Base-by-base conservation (phyloP, 1,140 invertebrate genomes). In the Phocides pigmalion region DNA sequence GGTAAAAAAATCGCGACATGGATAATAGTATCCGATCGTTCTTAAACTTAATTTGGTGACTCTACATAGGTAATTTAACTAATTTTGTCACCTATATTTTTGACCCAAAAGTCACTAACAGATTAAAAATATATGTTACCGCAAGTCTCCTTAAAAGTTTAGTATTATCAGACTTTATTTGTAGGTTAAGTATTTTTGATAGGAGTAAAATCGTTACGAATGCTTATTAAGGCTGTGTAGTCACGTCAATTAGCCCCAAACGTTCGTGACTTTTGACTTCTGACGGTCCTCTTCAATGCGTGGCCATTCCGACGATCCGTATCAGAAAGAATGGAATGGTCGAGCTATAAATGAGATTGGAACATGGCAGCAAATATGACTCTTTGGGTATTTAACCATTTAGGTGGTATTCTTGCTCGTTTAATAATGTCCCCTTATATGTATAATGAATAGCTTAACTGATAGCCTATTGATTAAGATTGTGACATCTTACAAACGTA, bases 191-290 rank as follows among this genome's bases (percentile, higher is more conserved):
- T 85, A 85, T 87, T 86, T 87, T 82, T 83, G 83, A 85, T 85
- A 87, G 66, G 58, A 78, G 71, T 80, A 76, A 80, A 84, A 83
- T 85, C 74, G 80, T 79, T 84, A 80, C 77, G 75, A 82, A 81
- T 76, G 83, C 84, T 87, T 81, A 87, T 85, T 85, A 88, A 81
- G 76, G 71, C 69, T 72, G 74, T 71, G 75, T 72, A 79, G 72
- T 77, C 76, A 86, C 80, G 82, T 86, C 84, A 82, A 86, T 87
- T 86, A 87, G 76, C 62, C 56, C 54, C 68, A 82, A 77, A 72
- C 76, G 71, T 90, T 89, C 87, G 87, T 90, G 87, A 87, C 86
- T 81, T 70, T 76, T 87, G 85, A 88, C 82, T 90, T 87, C 87
- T 87, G 77, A 70, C 62, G 62, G 74, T 73, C 59, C 82, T 87